phyloP scores from a whole-genome alignment of 1,140 invertebrate species.

The Zaprionus africanus region DNA sequence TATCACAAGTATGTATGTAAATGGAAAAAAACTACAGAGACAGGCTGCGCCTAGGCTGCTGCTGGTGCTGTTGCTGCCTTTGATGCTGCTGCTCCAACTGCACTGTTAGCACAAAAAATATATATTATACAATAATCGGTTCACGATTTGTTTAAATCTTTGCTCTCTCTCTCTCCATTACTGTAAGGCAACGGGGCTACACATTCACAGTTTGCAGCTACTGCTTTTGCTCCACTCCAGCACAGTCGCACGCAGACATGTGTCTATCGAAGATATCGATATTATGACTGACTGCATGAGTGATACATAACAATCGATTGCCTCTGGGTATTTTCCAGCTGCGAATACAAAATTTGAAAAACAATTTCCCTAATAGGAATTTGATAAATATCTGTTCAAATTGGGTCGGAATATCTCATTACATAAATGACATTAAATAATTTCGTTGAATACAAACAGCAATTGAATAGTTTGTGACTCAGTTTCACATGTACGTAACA shows the following conservation, averaged over 20 bases:
- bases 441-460: not conserved
- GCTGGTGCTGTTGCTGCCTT: not conserved
- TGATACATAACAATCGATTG: conserved; percentile 23
- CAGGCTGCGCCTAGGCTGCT: conserved; percentile 1
- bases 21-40: conserved; percentile 18
- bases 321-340: conserved; percentile 12
- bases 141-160: conserved; percentile 32
- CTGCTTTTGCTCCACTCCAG: conserved; percentile 34
- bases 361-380: not conserved
- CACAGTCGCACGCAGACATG: conserved; percentile 39
- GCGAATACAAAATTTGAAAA: conserved; percentile 6
- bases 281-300: not conserved
- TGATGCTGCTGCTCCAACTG: conserved; percentile 1
- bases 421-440: conserved; percentile 13
- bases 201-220: conserved; percentile 22
- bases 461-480: not conserved
- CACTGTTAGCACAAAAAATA: conserved; percentile 32
- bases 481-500: conserved; percentile 11
- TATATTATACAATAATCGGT: conserved; percentile 30
- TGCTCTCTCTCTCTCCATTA: not conserved
- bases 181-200: not conserved
- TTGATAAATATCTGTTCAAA: not conserved
- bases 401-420: not conserved
- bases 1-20: conserved; percentile 30
- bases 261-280: conserved; percentile 39